Evolutionary conservation across 92 coral and sea anemone species (phyloP).

Genomic region (Galaxea fascicularis): DNA sequence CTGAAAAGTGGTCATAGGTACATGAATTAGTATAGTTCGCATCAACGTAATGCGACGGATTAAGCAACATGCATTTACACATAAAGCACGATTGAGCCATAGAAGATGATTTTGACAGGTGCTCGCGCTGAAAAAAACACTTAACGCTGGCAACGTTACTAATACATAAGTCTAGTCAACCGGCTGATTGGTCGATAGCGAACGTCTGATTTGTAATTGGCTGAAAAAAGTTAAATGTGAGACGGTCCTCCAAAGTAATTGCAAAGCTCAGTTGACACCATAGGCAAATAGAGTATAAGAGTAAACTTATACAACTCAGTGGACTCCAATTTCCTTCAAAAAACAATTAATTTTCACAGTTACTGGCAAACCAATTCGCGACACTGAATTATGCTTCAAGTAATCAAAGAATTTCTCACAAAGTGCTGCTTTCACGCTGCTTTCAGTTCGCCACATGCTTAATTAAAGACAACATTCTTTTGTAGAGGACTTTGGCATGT

Average conservation of each 20-base stretch:
- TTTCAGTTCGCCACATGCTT: too few species aligned
- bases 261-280: not conserved
- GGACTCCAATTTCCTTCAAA: too few species aligned
- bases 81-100: not conserved
- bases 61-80: conserved; percentile 11
- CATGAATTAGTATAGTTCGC: not conserved
- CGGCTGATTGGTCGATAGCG: not conserved
- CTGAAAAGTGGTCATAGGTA: not conserved
- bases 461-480: too few species aligned
- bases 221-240: not conserved
- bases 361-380: too few species aligned
- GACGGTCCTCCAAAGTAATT: not conserved
- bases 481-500: too few species aligned
- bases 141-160: not conserved
- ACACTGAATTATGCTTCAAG: too few species aligned
- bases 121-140: not conserved
- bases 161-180: not conserved
- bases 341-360: too few species aligned
- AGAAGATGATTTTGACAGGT: conserved; percentile 3
- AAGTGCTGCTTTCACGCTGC: too few species aligned
- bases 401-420: too few species aligned
- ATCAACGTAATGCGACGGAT: not conserved
- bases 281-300: too few species aligned
- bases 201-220: not conserved
- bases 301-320: too few species aligned